Base-by-base conservation (phyloP, 2,113 vertebrate species). In the Centrocercus urophasianus region DNA sequence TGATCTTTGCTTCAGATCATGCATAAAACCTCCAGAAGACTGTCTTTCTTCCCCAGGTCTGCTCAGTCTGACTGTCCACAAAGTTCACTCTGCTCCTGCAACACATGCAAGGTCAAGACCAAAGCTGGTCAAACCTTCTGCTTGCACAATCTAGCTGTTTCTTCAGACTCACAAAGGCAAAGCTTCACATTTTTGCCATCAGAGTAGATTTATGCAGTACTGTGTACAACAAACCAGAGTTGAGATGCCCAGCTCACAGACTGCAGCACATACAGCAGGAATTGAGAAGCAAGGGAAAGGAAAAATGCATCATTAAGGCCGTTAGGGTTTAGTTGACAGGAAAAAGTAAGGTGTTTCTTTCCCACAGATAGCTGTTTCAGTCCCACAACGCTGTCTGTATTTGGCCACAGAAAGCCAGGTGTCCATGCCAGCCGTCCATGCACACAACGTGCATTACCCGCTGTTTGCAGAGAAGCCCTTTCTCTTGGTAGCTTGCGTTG, bases 261-360 rank as follows among this genome's bases (percentile, higher is more conserved):
- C 74, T 54, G 65, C 93, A 89, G 95, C 93, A 95, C 93, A 5
- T 65, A 20, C 18, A 28, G 82, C 69, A 63, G 74, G 63, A 50
- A 22, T 9, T 65, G 54, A 86, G 73, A 61, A 43, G 73, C 73
- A 70, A 54, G 16, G 69, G 40, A n/a, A 79, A 36, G 75, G 90
- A 72, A 60, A 28, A 81, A 34, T 66, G 71, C 76, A 79, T 70
- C 89, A 50, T 95, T 98, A 98, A 98, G 98, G 97, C 98, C 96
- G 96, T 80, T 65, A 93, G 94, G 94, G 89, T 95, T 85, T 89
- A 67, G 63, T 52, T 93, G 89, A 72, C 93, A 88, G 92, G 83
- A 94, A 59, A 66, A 59, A 77, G 61, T 42, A 13, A 79, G 89
- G 93, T 19, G 63, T 91, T 72, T 56, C 19, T 34, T 93, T 90